These are phyloP conservation scores for Rhopalosiphum padi DNA, from an alignment of 1,140 invertebrate species.

Conservation along the genomic window DNA sequence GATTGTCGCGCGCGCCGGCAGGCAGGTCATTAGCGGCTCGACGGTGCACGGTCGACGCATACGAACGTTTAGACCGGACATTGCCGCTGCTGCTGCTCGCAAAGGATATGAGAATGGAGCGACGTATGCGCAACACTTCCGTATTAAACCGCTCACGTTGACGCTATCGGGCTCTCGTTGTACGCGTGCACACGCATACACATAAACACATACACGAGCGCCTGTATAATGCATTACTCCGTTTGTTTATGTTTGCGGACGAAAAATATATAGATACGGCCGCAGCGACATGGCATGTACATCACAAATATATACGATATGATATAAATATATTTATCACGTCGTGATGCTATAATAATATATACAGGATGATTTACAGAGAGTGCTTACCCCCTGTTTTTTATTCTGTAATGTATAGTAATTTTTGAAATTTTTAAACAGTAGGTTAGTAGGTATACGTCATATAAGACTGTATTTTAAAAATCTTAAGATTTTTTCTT, in stretches of 20 bases:
- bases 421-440: background rate
- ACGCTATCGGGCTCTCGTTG: background rate
- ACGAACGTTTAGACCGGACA: conserved; percentile 44
- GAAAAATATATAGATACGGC: background rate
- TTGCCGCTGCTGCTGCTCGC: conserved; percentile 6
- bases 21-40: conserved; percentile 32
- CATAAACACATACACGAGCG: background rate
- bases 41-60: background rate
- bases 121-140: conserved; percentile 42
- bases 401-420: background rate
- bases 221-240: background rate
- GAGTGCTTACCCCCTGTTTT: too few relatives aligned
- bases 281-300: background rate
- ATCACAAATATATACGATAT: background rate
- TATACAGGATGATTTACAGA: background rate
- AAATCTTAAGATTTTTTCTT: too few relatives aligned
- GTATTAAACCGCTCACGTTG: conserved; percentile 13
- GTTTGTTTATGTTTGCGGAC: background rate
- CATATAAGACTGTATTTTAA: too few relatives aligned
- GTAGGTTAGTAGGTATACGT: too few relatives aligned
- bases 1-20: conserved; percentile 24
- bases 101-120: conserved; percentile 25
- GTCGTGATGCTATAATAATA: background rate
- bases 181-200: background rate
- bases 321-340: background rate